Base-by-base conservation (phyloP, 2,888 invertebrate genomes). In the Slavum lentiscoides region DNA sequence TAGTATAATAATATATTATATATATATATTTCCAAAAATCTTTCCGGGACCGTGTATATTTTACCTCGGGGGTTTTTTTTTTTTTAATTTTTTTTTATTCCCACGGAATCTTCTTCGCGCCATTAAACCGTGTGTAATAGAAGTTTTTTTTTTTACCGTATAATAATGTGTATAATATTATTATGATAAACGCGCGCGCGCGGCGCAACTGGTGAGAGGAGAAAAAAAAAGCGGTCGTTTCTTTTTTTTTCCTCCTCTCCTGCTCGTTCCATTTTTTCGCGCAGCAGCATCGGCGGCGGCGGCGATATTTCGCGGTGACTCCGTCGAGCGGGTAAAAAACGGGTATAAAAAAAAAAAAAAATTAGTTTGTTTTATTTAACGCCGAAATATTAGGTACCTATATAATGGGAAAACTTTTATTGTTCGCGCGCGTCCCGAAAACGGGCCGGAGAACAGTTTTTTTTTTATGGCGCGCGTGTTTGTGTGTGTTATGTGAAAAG, bases 351-450 rank as follows among this genome's bases (percentile, higher is more conserved):
- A 80, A 80, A 80, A 53, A 61, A 76, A 80, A 80, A 80, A 80
- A 80, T 80, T 72, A 80, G 69, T 61, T 77, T 77, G 64, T 77
- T 80, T 80, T 80, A 80, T 80, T 80, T 70, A 62, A 70, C 58
- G 80, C 72, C 39, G 72, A 80, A 80, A 70, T 80, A 80, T 80
- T 80, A 80, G 80, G 80, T 80, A n/a, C n/a, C n/a, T n/a, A n/a
- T n/a, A 72, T 80, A 80, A 80, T 80, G 80, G 80, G 80, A 80
- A 80, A 80, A 80, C 70, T 80, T 80, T 80, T 80, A 80, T 80
- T 80, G 70, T 80, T 70, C 77, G 13, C 77, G n/a, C 77, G n/a
- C 53, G 23, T 9, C 49, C 49, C 74, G 69, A 53, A 61, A 70
- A 70, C 72, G 49, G 69, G 61, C 69, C 80, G 70, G 70, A 62